Evolutionary conservation across 2,888 invertebrate species (phyloP).

Genomic region (Nyleta sp.): DNA sequence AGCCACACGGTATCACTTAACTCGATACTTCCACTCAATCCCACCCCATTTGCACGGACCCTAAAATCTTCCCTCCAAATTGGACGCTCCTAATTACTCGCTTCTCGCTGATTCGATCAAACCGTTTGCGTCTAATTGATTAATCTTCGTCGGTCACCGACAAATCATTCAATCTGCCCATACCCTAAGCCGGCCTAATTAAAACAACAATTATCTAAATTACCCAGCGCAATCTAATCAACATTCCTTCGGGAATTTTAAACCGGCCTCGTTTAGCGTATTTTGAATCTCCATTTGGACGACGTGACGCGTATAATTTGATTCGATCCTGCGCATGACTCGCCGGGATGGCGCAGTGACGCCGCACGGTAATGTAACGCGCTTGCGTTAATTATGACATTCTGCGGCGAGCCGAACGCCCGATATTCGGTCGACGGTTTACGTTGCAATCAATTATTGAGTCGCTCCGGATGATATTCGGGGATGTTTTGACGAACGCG

Average conservation of each 20-base stretch:
- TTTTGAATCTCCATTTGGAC: constrained; percentile 35
- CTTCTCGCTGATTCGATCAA: too few relatives aligned
- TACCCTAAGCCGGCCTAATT: not conserved
- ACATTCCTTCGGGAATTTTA: constrained; percentile 44
- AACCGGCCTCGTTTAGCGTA: constrained; percentile 29
- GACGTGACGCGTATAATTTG: constrained; percentile 39
- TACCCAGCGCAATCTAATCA: constrained; percentile 52
- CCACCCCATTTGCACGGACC: not conserved
- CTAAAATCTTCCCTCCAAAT: not conserved
- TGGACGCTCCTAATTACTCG: not conserved
- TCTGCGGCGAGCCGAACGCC: constrained; percentile 41
- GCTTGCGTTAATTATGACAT: constrained; percentile 56
- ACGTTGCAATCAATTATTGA: constrained; percentile 21
- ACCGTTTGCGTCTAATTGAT: not conserved
- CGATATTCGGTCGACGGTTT: constrained; percentile 9
- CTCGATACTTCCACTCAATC: too few relatives aligned
- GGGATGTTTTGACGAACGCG: constrained; percentile 23
- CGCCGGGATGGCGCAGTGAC: constrained; percentile 29
- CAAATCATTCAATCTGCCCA: too few relatives aligned
- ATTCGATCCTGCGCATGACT: constrained; percentile 33
- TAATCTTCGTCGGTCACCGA: too few relatives aligned
- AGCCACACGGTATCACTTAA: too few relatives aligned
- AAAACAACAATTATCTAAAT: constrained; percentile 28
- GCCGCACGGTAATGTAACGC: constrained; percentile 10
- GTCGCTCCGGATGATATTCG: constrained; percentile 6